Conservation (phyloP, 2,113 vertebrate genomes). For the Chaenogobius annularis region DNA sequence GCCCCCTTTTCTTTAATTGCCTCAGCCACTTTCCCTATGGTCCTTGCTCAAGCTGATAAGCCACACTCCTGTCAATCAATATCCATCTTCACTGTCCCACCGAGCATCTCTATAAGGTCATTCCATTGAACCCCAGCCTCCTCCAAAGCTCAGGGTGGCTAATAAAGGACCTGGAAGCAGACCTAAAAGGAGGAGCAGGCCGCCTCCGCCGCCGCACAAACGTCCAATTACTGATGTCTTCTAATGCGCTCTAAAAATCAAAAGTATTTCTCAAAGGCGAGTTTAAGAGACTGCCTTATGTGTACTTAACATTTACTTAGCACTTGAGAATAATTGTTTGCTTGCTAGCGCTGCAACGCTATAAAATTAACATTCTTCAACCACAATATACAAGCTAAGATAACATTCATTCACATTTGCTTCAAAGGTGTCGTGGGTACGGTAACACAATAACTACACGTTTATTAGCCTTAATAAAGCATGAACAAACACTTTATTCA, state of each 20-base stretch:
- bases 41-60: slow-evolving; percentile 57
- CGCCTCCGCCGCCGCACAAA: slow-evolving; percentile 27
- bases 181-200: slow-evolving; percentile 23
- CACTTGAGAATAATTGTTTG: neutral
- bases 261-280: neutral
- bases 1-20: slow-evolving; percentile 68
- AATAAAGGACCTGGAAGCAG: slow-evolving; percentile 44
- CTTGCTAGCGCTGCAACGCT: too few species aligned
- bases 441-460: too few species aligned
- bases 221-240: slow-evolving; percentile 49
- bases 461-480: too few species aligned
- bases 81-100: slow-evolving; percentile 59
- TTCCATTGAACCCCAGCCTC: slow-evolving; percentile 67
- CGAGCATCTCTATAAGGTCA: slow-evolving; percentile 71
- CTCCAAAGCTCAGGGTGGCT: slow-evolving; percentile 33
- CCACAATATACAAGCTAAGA: too few species aligned
- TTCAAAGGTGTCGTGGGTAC: too few species aligned
- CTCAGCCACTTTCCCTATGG: slow-evolving; percentile 61
- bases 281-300: neutral
- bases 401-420: too few species aligned
- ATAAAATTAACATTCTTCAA: neutral
- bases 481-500: too few species aligned
- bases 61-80: slow-evolving; percentile 69
- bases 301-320: neutral
- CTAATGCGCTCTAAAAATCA: neutral